A percentile compares a stretch with the other conserved stretches of the same genome.
These are phyloP conservation scores for Callimorpha dominula DNA, from an alignment of 2,888 invertebrate genomes.

Conservation along the genomic window DNA sequence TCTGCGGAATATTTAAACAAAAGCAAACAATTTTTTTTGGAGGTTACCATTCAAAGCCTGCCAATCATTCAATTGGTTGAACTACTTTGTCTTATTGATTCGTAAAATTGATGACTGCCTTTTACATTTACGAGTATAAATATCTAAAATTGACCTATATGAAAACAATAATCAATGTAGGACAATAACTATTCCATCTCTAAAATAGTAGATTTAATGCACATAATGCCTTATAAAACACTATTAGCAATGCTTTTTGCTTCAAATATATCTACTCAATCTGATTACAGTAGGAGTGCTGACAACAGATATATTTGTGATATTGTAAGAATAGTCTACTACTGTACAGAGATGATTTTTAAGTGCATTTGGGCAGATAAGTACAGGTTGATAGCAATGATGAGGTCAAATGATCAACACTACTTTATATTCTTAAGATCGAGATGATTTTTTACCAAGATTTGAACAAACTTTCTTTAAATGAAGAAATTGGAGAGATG, in stretches of 20 bases:
- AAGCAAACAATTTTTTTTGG: conserved; percentile 7
- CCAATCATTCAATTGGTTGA: conserved; percentile 11
- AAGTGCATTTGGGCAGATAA: too few relatives aligned
- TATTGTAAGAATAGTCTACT: too few relatives aligned
- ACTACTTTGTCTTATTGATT: conserved; percentile 22
- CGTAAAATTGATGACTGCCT: background rate
- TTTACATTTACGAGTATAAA: background rate
- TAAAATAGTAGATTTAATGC: too few relatives aligned
- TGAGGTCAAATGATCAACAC: background rate
- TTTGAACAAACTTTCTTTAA: too few relatives aligned
- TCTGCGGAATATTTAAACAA: conserved; percentile 13
- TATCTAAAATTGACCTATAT: background rate
- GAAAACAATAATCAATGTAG: too few relatives aligned
- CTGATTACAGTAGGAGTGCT: conserved; percentile 8
- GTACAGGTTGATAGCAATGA: too few relatives aligned
- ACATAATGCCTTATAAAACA: conserved; percentile 3
- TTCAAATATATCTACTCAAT: background rate
- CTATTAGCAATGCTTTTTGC: conserved; percentile 6
- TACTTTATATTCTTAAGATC: background rate
- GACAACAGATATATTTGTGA: too few relatives aligned
- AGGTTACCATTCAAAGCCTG: background rate
- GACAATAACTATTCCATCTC: too few relatives aligned
- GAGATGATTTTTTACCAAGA: background rate
- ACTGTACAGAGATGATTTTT: too few relatives aligned
- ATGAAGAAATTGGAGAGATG: background rate